Percentiles rank a stretch among this genome's conserved stretches.
Conservation (phyloP, 2,113 vertebrate genomes). For the Acrocephalus arundinaceus region DNA sequence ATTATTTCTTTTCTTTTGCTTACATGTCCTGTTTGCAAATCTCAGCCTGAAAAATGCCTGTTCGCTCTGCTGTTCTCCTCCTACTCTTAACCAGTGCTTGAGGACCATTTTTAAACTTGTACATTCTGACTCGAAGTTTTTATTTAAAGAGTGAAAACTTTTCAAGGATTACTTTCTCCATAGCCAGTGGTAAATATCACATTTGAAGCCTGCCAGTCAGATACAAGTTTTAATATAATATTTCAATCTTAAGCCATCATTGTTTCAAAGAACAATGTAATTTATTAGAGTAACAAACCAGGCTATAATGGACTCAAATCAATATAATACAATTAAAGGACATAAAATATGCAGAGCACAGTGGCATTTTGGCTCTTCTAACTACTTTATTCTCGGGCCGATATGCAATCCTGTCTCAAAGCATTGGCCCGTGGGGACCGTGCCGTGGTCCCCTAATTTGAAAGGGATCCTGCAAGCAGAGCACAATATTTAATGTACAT, state of each 20-base stretch:
- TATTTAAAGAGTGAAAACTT: not conserved
- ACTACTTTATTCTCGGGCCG: slow-evolving; percentile 7
- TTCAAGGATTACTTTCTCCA: slow-evolving; percentile 1
- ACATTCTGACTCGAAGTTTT: not conserved
- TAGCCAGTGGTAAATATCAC: not conserved
- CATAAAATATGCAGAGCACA: slow-evolving; percentile 64
- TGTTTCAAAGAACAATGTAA: slow-evolving; percentile 57
- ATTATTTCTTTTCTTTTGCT: not conserved
- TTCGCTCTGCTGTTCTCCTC: not conserved
- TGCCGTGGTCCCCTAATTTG: not conserved
- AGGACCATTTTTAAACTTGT: not conserved
- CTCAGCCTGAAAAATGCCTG: not conserved
- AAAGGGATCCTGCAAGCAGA: not conserved
- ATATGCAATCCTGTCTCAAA: not conserved
- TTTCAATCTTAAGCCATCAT: slow-evolving; percentile 31
- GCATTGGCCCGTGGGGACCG: not conserved
- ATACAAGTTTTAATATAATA: not conserved
- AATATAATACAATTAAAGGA: slow-evolving; percentile 61
- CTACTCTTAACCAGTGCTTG: not conserved
- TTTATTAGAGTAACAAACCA: slow-evolving; percentile 60
- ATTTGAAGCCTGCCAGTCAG: slow-evolving; percentile 29
- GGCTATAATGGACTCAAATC: slow-evolving; percentile 61
- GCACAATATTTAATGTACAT: not conserved
- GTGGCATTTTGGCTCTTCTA: slow-evolving; percentile 50
- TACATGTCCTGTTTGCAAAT: not conserved